Conservation (phyloP, 2,888 invertebrate species). For the Trissolcus japonicus region DNA sequence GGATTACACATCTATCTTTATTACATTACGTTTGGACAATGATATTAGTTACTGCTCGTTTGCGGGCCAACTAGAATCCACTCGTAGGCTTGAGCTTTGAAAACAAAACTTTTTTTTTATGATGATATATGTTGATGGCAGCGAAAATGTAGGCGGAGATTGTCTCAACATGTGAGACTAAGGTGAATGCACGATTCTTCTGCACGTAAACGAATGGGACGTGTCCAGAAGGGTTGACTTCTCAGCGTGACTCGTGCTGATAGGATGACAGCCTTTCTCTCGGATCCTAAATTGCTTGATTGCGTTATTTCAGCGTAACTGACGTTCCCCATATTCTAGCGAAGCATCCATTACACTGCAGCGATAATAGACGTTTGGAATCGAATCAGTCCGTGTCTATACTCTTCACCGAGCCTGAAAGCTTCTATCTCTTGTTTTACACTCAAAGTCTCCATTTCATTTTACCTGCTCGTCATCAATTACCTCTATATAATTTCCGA, state of each 20-base stretch:
- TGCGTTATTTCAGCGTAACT: slow-evolving; percentile 57
- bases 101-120: background rate
- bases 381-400: slow-evolving; percentile 54
- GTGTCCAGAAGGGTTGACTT: slow-evolving; percentile 59
- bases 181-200: slow-evolving; percentile 41
- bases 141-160: background rate
- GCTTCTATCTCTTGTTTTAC: slow-evolving; percentile 42
- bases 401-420: slow-evolving; percentile 48
- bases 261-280: slow-evolving; percentile 58
- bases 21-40: slow-evolving; percentile 47
- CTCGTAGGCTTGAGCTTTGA: slow-evolving; percentile 5
- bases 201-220: slow-evolving; percentile 56
- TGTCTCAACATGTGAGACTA: background rate
- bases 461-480: slow-evolving; percentile 28
- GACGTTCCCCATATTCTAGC: slow-evolving; percentile 57
- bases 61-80: slow-evolving; percentile 30
- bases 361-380: slow-evolving; percentile 56
- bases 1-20: slow-evolving; percentile 54
- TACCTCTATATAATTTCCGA: background rate
- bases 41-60: slow-evolving; percentile 39
- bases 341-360: slow-evolving; percentile 55
- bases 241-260: slow-evolving; percentile 55
- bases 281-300: slow-evolving; percentile 64
- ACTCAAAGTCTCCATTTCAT: slow-evolving; percentile 39
- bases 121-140: background rate